Conservation (phyloP, 2,113 vertebrate genomes). For the Nothocercus nigrocapillus region DNA sequence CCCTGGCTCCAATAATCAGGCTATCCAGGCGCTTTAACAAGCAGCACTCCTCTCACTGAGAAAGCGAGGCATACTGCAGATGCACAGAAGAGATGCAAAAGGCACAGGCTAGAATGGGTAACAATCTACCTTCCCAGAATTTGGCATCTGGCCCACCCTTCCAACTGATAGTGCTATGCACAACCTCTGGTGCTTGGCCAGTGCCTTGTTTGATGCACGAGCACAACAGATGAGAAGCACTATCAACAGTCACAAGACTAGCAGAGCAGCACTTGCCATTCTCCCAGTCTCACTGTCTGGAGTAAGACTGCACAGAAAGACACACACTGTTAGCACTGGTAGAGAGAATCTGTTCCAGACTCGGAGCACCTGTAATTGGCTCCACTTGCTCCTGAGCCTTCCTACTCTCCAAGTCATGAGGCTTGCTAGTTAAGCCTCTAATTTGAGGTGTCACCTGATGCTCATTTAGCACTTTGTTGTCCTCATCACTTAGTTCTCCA, state of each 20-base stretch:
- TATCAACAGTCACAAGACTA: neutral
- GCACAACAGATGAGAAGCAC: neutral
- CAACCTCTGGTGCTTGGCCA: neutral
- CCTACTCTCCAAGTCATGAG: neutral
- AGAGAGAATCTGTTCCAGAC: neutral
- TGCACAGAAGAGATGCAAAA: neutral
- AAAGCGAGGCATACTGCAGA: neutral
- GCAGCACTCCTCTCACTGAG: neutral
- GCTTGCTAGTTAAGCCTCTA: neutral
- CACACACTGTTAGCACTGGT: neutral
- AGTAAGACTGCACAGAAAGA: neutral
- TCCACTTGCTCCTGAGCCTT: neutral
- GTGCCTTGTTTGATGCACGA: neutral
- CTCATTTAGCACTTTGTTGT: neutral
- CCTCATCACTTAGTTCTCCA: neutral
- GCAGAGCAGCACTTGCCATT: neutral
- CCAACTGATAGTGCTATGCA: neutral
- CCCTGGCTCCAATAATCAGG: neutral
- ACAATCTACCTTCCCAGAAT: neutral
- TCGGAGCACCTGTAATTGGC: neutral
- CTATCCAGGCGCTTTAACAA: neutral
- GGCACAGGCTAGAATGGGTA: neutral
- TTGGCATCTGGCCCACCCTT: neutral
- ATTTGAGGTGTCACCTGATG: neutral
- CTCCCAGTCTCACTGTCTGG: neutral